phyloP scores from a whole-genome alignment of 2,113 vertebrate genomes.

The Trogon surrucura region DNA sequence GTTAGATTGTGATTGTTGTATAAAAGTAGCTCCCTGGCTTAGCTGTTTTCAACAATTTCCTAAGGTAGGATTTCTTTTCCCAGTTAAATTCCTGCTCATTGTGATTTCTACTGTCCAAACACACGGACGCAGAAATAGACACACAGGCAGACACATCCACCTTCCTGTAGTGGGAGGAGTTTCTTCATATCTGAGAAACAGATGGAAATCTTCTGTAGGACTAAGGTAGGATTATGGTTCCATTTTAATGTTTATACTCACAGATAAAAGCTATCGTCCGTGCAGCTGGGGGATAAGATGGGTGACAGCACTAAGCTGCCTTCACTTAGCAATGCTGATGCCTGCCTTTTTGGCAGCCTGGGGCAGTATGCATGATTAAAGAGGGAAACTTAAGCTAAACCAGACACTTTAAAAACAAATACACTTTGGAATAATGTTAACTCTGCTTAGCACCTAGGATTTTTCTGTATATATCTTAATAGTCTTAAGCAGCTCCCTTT shows the following conservation, averaged over 20 bases:
- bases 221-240: slow-evolving; percentile 60
- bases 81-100: background rate
- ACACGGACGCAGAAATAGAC: background rate
- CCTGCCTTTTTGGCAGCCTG: slow-evolving; percentile 63
- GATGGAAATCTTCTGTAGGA: slow-evolving; percentile 34
- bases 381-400: slow-evolving; percentile 60
- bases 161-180: background rate
- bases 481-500: slow-evolving; percentile 60
- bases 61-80: background rate
- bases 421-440: slow-evolving; percentile 63
- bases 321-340: slow-evolving; percentile 70
- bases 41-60: background rate
- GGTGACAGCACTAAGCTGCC: slow-evolving; percentile 68
- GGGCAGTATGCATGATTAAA: slow-evolving; percentile 72
- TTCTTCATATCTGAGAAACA: slow-evolving; percentile 16
- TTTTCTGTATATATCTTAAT: slow-evolving; percentile 65
- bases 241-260: slow-evolving; percentile 61
- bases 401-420: slow-evolving; percentile 62
- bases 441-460: slow-evolving; percentile 48
- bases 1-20: background rate
- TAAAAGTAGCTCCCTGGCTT: background rate
- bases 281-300: slow-evolving; percentile 65
- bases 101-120: background rate
- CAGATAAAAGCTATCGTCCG: slow-evolving; percentile 63
- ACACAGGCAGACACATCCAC: background rate